Evolutionary conservation across 2,797 vertebrate genomes (phyloP), one percentile per base, ranked within the genome.

Genomic region (Sciaenops ocellatus): DNA sequence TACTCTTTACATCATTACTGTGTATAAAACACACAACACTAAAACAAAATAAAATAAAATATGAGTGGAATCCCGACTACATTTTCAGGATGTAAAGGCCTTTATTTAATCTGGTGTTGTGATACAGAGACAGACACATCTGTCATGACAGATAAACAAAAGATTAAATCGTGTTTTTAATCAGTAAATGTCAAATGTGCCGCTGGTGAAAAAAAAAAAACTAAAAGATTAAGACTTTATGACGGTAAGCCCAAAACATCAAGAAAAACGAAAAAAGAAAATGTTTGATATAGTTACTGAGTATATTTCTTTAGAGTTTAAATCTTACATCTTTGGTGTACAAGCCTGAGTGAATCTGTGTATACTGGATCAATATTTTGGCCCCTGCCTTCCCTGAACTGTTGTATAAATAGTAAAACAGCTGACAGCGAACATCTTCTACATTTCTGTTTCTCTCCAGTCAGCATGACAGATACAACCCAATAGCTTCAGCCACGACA

Each of bases 361-460:
- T 71, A 79, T 54, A 75, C 52, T 80, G 52, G 84, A 94, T 95
- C 92, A 86, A 94, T 95, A 91, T 83, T 85, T 89, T 87, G 81
- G 69, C 72, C 80, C 84, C 76, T 86, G 80, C 85, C 64, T 83
- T 90, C 78, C 74, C 84, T 83, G 78, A 85, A 80, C 78, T 90
- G 89, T 91, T 89, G 90, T 90, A 91, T 91, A 93, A 93, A 93
- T 92, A 92, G 87, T 76, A 77, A 92, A 92, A 88, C 59, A 80
- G 92, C 93, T 94, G 93, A 94, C 88, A 75, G 77, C 4, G 60
- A 88, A 85, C 86, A 87, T 85, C 83, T 47, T 86, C 79, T 83
- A 74, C 87, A 92, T 90, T 78, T 82, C 66, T 87, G 78, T 86
- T 88, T 89, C 82, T 87, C 76, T 84, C 62, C 61, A 65, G 82